Percentiles rank a stretch among this genome's conserved stretches.
These are phyloP conservation scores for Procambarus virginalis DNA, from an alignment of 1,140 invertebrate genomes.

Conservation along the genomic window DNA sequence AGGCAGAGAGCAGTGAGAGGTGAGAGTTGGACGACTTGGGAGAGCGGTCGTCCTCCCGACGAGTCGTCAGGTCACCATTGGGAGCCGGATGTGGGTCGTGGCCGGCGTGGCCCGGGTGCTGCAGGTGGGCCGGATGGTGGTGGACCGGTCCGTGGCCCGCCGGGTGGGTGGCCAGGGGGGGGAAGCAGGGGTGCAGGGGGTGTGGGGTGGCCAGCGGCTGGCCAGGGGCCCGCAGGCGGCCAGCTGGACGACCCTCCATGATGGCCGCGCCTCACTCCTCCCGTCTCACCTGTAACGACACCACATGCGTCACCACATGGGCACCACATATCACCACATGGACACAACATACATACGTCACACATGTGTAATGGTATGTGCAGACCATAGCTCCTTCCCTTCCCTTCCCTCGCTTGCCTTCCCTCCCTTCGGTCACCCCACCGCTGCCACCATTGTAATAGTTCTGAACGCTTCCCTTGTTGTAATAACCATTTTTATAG, in stretches of 20 bases:
- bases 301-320: too few species aligned
- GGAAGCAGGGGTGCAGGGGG: neutral
- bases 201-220: neutral
- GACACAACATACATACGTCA: neutral
- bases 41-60: slow-evolving; percentile 59
- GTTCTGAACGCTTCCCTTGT: too few species aligned
- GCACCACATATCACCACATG: neutral
- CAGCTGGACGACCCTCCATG: slow-evolving; percentile 3
- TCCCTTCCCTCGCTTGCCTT: too few species aligned
- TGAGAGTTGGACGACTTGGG: slow-evolving; percentile 64
- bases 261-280: neutral
- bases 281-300: neutral
- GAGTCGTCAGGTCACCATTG: slow-evolving; percentile 42
- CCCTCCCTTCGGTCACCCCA: too few species aligned
- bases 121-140: slow-evolving; percentile 17
- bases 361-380: too few species aligned
- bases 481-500: too few species aligned
- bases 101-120: neutral
- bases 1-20: slow-evolving; percentile 58
- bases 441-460: too few species aligned
- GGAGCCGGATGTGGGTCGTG: slow-evolving; percentile 29
- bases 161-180: neutral
- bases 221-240: slow-evolving; percentile 13
- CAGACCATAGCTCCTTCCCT: too few species aligned
- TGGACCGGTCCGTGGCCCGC: neutral